These are phyloP conservation scores for Dasyornis broadbenti DNA, from an alignment of 2,113 vertebrate species.

Conservation along the genomic window DNA sequence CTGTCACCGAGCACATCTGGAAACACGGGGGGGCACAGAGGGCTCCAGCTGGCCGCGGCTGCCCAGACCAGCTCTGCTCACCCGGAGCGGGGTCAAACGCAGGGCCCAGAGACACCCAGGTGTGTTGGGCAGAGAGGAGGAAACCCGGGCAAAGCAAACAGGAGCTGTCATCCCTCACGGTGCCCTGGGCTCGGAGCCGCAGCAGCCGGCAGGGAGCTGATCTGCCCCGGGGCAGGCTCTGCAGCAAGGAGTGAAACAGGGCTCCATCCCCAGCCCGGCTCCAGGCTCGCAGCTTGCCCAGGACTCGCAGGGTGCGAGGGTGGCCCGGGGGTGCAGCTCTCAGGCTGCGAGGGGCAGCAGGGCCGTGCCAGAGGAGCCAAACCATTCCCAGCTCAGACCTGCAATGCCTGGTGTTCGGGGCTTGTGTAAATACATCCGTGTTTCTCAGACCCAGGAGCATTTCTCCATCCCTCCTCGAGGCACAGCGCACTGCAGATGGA, in stretches of 20 bases:
- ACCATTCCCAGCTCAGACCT: neutral
- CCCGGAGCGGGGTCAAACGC: no score
- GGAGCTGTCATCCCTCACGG: rapidly evolving
- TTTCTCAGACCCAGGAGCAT: neutral
- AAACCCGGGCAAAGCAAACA: neutral
- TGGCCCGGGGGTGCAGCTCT: rapidly evolving
- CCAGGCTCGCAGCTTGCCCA: neutral
- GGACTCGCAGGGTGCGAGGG: rapidly evolving
- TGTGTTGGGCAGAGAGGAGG: neutral
- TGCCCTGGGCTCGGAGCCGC: neutral
- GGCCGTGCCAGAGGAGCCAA: neutral
- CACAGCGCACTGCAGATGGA: neutral
- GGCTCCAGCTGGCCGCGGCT: rapidly evolving
- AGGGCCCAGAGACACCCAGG: neutral
- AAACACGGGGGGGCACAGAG: rapidly evolving
- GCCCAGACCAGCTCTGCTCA: neutral
- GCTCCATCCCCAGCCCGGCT: neutral
- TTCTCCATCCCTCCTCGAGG: neutral
- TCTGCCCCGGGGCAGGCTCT: no score
- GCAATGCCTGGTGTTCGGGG: neutral
- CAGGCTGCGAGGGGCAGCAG: neutral
- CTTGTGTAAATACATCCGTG: rapidly evolving
- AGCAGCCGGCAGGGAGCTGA: neutral
- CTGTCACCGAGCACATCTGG: rapidly evolving
- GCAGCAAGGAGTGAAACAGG: neutral